Percentiles rank a stretch among this genome's conserved stretches.
phyloP scores from a whole-genome alignment of 2,113 vertebrate species.

The Ptyas mucosa region DNA sequence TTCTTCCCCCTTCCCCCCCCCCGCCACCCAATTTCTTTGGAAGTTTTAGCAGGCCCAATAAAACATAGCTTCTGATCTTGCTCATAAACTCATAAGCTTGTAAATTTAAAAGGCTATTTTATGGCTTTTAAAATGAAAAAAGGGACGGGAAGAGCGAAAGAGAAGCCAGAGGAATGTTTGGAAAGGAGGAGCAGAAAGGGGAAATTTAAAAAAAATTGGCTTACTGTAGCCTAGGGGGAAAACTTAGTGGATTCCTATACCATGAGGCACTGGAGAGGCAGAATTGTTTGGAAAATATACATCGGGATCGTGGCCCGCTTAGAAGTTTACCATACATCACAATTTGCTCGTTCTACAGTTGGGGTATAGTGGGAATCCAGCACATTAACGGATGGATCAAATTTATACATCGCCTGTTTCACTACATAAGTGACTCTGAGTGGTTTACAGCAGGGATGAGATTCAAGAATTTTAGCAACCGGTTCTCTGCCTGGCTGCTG shows the following conservation, averaged over 20 bases:
- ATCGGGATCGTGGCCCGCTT: neutral
- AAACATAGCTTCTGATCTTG: neutral
- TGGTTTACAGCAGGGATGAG: too few species aligned
- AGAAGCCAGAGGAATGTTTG: neutral
- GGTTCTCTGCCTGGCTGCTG: too few species aligned
- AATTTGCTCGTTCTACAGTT: neutral
- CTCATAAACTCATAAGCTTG: neutral
- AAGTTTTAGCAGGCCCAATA: neutral
- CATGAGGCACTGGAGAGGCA: neutral
- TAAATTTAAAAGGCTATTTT: neutral
- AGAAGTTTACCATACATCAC: neutral
- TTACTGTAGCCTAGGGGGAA: too few species aligned
- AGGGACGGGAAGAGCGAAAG: neutral
- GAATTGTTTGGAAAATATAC: neutral
- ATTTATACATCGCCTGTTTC: too few species aligned
- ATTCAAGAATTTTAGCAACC: too few species aligned
- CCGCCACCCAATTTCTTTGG: neutral
- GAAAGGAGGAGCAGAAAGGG: neutral
- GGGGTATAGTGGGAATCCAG: neutral
- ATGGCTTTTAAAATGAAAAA: neutral
- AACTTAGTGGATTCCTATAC: neutral
- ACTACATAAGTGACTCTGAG: too few species aligned
- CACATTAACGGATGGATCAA: too few species aligned
- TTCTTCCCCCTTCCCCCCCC: fast-evolving
- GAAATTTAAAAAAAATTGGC: neutral